Base-by-base conservation (phyloP, 2,888 invertebrate species). In the Erynnis tages region DNA sequence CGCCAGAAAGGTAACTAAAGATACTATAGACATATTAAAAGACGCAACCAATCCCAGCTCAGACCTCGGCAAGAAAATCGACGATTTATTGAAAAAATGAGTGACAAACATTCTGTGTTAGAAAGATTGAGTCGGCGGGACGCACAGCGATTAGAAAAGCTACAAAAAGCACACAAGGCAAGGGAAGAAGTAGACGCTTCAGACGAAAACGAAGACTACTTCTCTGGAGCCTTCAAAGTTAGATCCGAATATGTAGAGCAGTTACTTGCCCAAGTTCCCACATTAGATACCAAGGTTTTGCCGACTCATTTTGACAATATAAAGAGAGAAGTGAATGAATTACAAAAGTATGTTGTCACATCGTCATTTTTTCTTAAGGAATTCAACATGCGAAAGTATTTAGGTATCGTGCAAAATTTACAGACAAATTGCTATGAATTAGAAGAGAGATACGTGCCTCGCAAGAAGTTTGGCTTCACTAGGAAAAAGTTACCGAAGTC, bases 401-500 rank as follows among this genome's bases (percentile, higher is more conserved):
- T 96, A 67, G 93, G 94, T 62, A 91, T 91, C 14, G 86, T 96
- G 1, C 94, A 95, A 69, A 91, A 93, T 52, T 73, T 97, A 29
- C 93, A 93, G 65, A 89, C 89, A n/a, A 91, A 92, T 73, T 92
- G 93, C 34, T 93, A 93, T 45, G 93, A 94, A 57, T 82, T 94
- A 21, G 95, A 96, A 75, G 91, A 93, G 14, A 90, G 91, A 53
- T 88, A 96, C 60, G 77, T 96, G 49, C 97, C 97, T 1, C 94
- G 95, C 66, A 96, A 96, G 72, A 96, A 95, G 73, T 97, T 97
- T 85, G 95, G 95, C 0, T 97, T 97, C 67, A 94, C 94, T 61
- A 93, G 92, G 66, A 94, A 93, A 71, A 93, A 93, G 61, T 76
- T 91, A 46, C 84, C 90, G 1, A 90, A 90, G 55, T 86, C 87